Conservation (phyloP, 2,113 vertebrate genomes). For the Passer montanus region DNA sequence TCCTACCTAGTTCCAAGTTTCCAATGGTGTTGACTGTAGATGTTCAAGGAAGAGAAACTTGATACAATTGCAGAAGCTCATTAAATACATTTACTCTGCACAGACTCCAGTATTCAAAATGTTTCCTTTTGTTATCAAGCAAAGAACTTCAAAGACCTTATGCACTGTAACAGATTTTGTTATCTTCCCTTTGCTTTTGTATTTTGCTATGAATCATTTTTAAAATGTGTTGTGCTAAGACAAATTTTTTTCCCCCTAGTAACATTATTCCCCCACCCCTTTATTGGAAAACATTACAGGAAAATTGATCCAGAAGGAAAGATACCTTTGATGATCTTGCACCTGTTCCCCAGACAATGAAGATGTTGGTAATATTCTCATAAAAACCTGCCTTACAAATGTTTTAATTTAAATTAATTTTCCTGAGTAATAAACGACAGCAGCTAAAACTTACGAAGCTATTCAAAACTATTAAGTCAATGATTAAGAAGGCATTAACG, state of each 20-base stretch:
- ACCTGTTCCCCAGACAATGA: slow-evolving; percentile 70
- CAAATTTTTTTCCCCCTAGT: slow-evolving; percentile 34
- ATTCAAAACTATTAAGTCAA: slow-evolving; percentile 73
- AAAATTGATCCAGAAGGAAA: slow-evolving; percentile 68
- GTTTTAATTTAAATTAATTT: slow-evolving; percentile 80
- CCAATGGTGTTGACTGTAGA: background rate
- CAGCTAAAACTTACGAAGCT: slow-evolving; percentile 74
- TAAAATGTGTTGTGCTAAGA: slow-evolving; percentile 42
- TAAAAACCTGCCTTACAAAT: slow-evolving; percentile 76
- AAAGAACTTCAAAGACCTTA: slow-evolving; percentile 28
- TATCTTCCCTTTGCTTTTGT: slow-evolving; percentile 40
- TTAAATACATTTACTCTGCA: background rate
- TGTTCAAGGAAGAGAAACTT: background rate
- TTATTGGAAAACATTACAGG: slow-evolving; percentile 61
- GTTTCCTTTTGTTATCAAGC: background rate
- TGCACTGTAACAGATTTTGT: slow-evolving; percentile 53
- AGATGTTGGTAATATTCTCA: slow-evolving; percentile 71
- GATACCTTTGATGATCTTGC: slow-evolving; percentile 70
- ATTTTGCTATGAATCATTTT: slow-evolving; percentile 67
- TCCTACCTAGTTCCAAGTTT: background rate
- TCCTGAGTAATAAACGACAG: slow-evolving; percentile 76
- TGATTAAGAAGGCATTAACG: slow-evolving; percentile 72
- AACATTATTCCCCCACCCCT: slow-evolving; percentile 12
- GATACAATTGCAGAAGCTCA: background rate
- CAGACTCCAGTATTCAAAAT: background rate